These are phyloP conservation scores for Ectobius pallidus DNA, from an alignment of 2,888 invertebrate genomes.

Conservation along the genomic window DNA sequence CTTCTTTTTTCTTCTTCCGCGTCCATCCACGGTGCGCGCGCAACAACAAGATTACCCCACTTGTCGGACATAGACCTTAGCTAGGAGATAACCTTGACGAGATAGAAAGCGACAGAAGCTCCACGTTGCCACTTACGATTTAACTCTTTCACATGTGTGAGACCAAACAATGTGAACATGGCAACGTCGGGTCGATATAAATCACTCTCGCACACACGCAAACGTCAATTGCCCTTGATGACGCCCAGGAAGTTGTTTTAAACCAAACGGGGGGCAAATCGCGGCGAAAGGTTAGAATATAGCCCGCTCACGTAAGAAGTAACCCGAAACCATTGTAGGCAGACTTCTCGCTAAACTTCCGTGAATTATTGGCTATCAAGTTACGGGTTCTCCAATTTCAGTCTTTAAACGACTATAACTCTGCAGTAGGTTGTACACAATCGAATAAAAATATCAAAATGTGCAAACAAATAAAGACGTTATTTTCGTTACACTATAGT, in stretches of 20 bases:
- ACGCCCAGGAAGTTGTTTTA: conserved; percentile 38
- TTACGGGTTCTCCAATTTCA: too few relatives aligned
- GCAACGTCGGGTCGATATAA: conserved; percentile 14
- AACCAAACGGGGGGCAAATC: not conserved
- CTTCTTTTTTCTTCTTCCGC: conserved; percentile 7
- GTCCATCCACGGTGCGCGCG: conserved; percentile 14
- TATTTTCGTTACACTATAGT: too few relatives aligned
- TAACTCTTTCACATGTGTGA: conserved; percentile 13
- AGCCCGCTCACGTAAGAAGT: too few relatives aligned
- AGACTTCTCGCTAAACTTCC: too few relatives aligned
- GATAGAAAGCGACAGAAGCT: conserved; percentile 25
- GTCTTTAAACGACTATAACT: too few relatives aligned
- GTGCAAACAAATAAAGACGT: too few relatives aligned
- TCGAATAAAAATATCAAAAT: too few relatives aligned
- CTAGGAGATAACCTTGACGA: conserved; percentile 38
- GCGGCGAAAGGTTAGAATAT: not conserved
- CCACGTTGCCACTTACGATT: conserved; percentile 12
- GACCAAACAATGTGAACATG: conserved; percentile 2
- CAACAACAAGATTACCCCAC: conserved; percentile 38
- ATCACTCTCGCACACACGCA: conserved; percentile 30
- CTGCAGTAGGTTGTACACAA: too few relatives aligned
- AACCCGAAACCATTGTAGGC: too few relatives aligned
- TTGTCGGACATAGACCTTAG: conserved; percentile 40
- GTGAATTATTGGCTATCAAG: too few relatives aligned
- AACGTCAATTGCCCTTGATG: conserved; percentile 36